Conservation (phyloP, 2,888 invertebrate species). For the Invenusta paracnida region DNA sequence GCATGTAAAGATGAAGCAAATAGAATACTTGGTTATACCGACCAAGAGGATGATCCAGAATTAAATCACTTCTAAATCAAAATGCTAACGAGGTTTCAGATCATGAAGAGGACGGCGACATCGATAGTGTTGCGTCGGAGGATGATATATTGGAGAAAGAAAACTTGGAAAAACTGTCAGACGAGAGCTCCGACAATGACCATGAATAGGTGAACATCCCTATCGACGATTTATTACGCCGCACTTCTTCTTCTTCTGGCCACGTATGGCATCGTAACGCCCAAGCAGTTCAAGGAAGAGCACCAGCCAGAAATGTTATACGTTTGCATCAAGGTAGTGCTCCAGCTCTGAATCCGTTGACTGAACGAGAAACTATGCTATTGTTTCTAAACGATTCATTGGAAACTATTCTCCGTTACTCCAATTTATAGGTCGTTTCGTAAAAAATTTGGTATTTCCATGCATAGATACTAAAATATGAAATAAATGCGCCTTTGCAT, state of each 20-base stretch:
- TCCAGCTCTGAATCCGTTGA: neutral
- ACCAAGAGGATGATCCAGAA: neutral
- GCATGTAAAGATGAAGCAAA: neutral
- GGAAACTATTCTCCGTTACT: neutral
- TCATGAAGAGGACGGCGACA: neutral
- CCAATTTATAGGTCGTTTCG: neutral
- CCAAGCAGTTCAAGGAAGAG: neutral
- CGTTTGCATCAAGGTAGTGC: neutral
- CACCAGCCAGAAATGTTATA: neutral
- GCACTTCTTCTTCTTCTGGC: neutral
- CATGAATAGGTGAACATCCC: neutral
- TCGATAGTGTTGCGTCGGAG: neutral
- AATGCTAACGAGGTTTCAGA: neutral
- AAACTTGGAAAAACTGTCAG: neutral
- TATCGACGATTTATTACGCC: neutral
- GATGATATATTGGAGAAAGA: neutral
- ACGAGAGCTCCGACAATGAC: neutral
- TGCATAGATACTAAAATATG: too few species aligned
- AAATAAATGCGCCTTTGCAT: too few species aligned
- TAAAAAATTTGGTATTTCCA: too few species aligned
- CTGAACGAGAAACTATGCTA: neutral
- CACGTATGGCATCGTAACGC: neutral
- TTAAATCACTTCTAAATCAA: neutral
- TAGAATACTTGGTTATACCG: neutral
- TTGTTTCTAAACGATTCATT: neutral